Percentiles rank a stretch among this genome's conserved stretches.
Evolutionary conservation across 2,888 invertebrate genomes (phyloP).

Genomic region (Arctia plantaginis): DNA sequence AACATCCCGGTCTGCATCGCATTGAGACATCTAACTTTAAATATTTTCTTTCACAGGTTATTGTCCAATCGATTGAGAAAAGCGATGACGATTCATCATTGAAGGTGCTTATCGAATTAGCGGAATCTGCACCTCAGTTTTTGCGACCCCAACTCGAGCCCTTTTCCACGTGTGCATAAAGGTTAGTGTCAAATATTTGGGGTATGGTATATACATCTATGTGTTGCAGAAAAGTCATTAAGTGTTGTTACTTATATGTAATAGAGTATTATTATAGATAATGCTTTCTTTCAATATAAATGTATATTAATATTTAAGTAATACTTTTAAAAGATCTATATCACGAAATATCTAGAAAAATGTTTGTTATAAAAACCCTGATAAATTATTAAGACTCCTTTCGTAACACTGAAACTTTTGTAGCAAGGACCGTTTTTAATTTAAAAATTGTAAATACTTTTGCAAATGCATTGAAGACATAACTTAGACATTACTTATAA

Average conservation of each 20-base stretch:
- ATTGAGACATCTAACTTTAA: neutral
- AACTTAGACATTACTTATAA: neutral
- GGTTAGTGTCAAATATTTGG: slow-evolving; percentile 41
- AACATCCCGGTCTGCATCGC: too few species aligned
- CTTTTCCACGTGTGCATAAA: slow-evolving; percentile 87
- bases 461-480: neutral
- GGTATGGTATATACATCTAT: neutral
- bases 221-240: neutral
- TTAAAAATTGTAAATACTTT: neutral
- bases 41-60: slow-evolving; percentile 80
- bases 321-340: too few species aligned
- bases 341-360: too few species aligned
- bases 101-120: slow-evolving; percentile 97
- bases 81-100: slow-evolving; percentile 96
- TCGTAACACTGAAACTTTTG: neutral
- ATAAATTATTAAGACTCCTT: too few species aligned
- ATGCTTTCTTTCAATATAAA: too few species aligned
- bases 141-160: slow-evolving; percentile 94
- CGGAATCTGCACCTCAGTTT: slow-evolving; percentile 97
- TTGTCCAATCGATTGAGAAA: slow-evolving; percentile 93
- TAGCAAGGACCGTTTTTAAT: neutral
- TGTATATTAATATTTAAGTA: too few species aligned
- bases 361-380: too few species aligned
- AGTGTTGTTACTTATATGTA: too few species aligned
- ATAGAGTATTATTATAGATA: too few species aligned